phyloP scores from a whole-genome alignment of 2,797 vertebrate species.

The Selene dorsalis region DNA sequence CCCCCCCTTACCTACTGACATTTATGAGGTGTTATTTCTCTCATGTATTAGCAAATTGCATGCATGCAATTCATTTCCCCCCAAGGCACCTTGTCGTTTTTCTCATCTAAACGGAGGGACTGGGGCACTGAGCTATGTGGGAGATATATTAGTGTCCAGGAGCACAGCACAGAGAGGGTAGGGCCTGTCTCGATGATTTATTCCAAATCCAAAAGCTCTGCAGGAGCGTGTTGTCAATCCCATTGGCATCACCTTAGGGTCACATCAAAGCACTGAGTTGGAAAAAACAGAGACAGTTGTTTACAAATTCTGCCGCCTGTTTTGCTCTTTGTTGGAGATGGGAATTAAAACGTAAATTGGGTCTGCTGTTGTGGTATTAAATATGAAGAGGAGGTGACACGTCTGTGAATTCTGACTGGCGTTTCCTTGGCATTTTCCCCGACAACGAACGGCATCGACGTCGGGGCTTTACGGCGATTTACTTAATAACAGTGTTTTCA shows the following conservation, averaged over 20 bases:
- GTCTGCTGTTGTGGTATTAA: constrained; percentile 53
- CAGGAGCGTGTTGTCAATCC: constrained; percentile 81
- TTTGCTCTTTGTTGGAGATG: constrained; percentile 64
- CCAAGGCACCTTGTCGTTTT: constrained; percentile 76
- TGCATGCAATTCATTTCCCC: constrained; percentile 78
- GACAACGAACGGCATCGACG: constrained; percentile 24
- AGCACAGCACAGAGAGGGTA: constrained; percentile 72
- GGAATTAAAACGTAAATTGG: constrained; percentile 80
- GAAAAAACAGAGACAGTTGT: constrained; percentile 82
- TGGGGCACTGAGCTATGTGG: constrained; percentile 73
- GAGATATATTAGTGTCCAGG: constrained; percentile 84
- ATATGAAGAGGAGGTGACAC: constrained; percentile 53
- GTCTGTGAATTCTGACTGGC: constrained; percentile 46
- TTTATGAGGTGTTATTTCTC: constrained; percentile 76
- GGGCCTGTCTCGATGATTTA: constrained; percentile 82
- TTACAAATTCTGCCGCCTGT: constrained; percentile 79
- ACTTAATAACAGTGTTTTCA: not conserved
- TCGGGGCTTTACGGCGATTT: not conserved
- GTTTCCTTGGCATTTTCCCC: constrained; percentile 37
- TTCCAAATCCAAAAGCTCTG: constrained; percentile 76
- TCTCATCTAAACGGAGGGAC: constrained; percentile 72
- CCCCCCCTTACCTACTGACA: constrained; percentile 55
- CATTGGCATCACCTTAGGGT: constrained; percentile 80
- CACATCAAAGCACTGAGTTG: constrained; percentile 79
- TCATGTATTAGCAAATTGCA: constrained; percentile 79